These are phyloP conservation scores for Palaemon carinicauda DNA, from an alignment of 1,140 invertebrate species.

Conservation along the genomic window DNA sequence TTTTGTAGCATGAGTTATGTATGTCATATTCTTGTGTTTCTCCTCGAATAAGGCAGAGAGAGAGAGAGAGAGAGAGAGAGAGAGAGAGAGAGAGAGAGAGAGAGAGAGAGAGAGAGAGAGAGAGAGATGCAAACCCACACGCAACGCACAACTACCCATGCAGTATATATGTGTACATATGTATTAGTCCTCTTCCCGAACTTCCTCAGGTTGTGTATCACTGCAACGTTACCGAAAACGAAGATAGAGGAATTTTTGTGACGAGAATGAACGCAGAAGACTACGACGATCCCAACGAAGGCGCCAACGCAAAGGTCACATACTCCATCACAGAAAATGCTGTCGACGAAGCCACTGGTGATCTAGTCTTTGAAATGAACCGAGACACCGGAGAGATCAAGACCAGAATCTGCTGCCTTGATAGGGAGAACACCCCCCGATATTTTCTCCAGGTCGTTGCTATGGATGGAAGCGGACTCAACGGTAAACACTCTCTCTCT, in stretches of 20 bases:
- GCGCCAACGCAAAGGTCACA: slow-evolving; percentile 86
- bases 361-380: slow-evolving; percentile 94
- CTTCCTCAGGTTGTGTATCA: no score
- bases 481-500: slow-evolving; percentile 69
- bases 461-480: slow-evolving; percentile 89
- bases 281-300: slow-evolving; percentile 93
- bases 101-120: no score
- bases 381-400: slow-evolving; percentile 93
- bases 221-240: no score
- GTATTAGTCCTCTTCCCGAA: no score
- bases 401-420: slow-evolving; percentile 91
- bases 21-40: no score
- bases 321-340: slow-evolving; percentile 97
- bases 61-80: no score
- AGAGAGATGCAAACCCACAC: no score
- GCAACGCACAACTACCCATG: no score
- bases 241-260: not conserved
- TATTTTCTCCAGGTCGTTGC: slow-evolving; percentile 97
- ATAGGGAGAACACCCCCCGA: slow-evolving; percentile 93
- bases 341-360: slow-evolving; percentile 92
- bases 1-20: no score
- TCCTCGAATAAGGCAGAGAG: no score
- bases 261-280: slow-evolving; percentile 67
- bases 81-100: no score
- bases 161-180: no score